These are phyloP conservation scores for Orthonyx spaldingii DNA, from an alignment of 2,113 vertebrate species.

Conservation along the genomic window DNA sequence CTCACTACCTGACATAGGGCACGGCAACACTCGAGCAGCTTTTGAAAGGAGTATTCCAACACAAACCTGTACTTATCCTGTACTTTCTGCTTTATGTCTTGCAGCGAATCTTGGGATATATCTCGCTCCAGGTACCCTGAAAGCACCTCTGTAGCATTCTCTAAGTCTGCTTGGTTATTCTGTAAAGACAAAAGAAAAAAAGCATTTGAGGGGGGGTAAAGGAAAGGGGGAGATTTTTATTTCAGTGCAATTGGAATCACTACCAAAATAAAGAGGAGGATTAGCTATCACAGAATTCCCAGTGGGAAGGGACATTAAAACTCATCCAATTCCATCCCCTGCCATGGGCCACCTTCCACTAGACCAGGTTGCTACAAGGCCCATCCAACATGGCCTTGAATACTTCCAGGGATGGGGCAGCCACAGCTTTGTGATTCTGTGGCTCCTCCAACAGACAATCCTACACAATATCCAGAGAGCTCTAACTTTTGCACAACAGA, in stretches of 20 bases:
- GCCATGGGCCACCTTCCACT: neutral
- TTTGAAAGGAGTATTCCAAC: neutral
- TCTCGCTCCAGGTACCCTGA: constrained; percentile 98
- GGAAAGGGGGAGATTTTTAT: neutral
- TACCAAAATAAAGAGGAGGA: neutral
- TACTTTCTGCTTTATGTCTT: constrained; percentile 99
- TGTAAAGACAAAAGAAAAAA: constrained; percentile 44
- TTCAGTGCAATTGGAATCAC: neutral
- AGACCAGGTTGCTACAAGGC: neutral
- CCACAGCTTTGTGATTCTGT: neutral
- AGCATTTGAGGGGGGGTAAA: rapidly evolving
- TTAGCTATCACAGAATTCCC: neutral
- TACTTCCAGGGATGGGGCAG: neutral
- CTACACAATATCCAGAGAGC: neutral
- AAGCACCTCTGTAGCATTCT: constrained; percentile 98
- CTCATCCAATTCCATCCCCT: neutral
- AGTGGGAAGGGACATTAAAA: neutral
- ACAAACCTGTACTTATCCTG: constrained; percentile 98
- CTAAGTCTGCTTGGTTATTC: constrained; percentile 99
- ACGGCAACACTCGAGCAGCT: neutral
- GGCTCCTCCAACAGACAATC: neutral
- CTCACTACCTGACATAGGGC: neutral
- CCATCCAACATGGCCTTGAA: neutral
- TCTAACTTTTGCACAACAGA: neutral
- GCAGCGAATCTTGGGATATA: constrained; percentile 99